Base-by-base conservation (phyloP, 2,888 invertebrate species). In the Pollenia angustigena region DNA sequence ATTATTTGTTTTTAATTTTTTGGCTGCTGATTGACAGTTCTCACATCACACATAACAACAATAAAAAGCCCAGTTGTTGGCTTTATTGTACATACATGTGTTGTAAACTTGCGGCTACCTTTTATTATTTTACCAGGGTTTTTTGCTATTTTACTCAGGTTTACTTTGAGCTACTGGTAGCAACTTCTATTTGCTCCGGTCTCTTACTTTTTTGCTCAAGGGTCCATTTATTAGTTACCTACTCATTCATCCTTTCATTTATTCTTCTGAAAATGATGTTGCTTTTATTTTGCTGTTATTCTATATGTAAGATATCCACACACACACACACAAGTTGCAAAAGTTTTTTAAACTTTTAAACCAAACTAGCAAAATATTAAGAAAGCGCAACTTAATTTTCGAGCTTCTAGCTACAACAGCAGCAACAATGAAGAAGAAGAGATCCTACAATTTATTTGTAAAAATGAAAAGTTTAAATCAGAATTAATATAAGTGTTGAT, bases 171-270 rank as follows among this genome's bases (percentile, higher is more conserved):
- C 32, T 32, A 32, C 32, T 32, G 32, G 4, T 32, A 32, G 32
- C 6, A 12, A 18, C 69, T 16, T 40, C 16, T 52, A 16, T 54
- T 54, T 71, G 16, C 42, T 71, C 14, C 18, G 18, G 6, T 42
- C 18, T 58, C n/a, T 23, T 23, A 40, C 54, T 52, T 12, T 40
- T n/a, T 4, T n/a, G 4, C 40, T 68, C 32, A 1, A 44, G 40
- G 54, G 42, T 42, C 18, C 52, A 40, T 42, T 71, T 42, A 71
- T 71, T 54, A 54, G 54, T 16, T 54, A 71, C 52, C 42, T 32
- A 6, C 32, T 32, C 32, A 32, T 32, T 32, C 32, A 12, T n/a
- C 54, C 14, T 42, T 71, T 2, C 32, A 11, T 18, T 71, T 40
- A 48, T 16, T 23, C 46, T 23, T n/a, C 23, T 16, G 40, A 23